Evolutionary conservation across 1,140 invertebrate genomes (phyloP), one percentile per base, ranked within the genome.

Genomic region (Drosophila malerkotliana): DNA sequence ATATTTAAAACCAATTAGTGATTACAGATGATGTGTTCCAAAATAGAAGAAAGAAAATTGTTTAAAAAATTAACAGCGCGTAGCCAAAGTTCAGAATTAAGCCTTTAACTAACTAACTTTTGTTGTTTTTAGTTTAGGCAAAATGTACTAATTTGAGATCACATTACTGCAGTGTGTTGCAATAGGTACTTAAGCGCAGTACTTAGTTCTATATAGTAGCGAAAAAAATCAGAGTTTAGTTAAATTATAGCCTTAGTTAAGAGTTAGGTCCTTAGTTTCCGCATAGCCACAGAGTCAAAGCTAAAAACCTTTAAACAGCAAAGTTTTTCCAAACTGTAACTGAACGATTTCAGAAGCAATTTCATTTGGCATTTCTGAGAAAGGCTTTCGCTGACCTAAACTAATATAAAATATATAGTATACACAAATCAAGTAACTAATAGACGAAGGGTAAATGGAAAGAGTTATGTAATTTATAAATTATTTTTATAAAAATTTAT

Each of bases 401-500:
- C 57, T 69, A 7, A 55, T 64, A 56, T 69, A 80, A 58, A 68
- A 56, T 69, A 80, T 41, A 80, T 45, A 74, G 76, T 41, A 80
- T 45, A 74, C 49, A 62, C 32, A 26, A 39, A 68, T 14, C 9
- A 47, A 47, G 21, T 69, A 66, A 78, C 59, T 74, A 47, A 57
- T 34, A 45, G 28, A 45, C 18, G 55, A 56, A 26, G 41, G 59
- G 51, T 63, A 83, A 78, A 78, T 66, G 62, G 68, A 75, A 39
- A 84, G 63, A 84, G 82, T 87, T 84, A 81, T 77, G 82, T 77
- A 84, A 84, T 69, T 87, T 81, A 85, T 80, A 85, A 88, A 85
- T 88, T 85, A 85, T 85, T 87, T 85, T 85, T 85, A 58, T 85
- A 85, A 78, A 88, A 79, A 79, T 87, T 87, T 87, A 84, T 72